phyloP scores from a whole-genome alignment of 2,888 invertebrate species.

The Melangyna quadrimaculata region DNA sequence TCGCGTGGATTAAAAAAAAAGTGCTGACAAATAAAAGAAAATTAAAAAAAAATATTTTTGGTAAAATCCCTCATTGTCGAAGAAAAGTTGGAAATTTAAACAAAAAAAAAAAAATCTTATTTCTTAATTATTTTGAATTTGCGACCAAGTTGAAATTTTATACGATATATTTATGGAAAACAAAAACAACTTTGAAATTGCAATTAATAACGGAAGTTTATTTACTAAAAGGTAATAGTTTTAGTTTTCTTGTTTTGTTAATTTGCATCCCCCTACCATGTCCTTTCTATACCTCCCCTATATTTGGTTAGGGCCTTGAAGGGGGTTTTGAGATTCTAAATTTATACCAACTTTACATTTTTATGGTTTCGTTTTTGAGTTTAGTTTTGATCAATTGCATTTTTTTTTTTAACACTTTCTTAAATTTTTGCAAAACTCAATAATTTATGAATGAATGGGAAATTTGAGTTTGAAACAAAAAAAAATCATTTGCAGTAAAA shows the following conservation, averaged over 20 bases:
- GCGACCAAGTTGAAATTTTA: constrained; percentile 60
- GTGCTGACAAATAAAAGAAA: constrained; percentile 24
- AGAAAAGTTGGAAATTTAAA: constrained; percentile 7
- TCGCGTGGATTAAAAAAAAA: constrained; percentile 12
- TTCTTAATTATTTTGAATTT: constrained; percentile 20
- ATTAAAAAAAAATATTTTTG: constrained; percentile 23
- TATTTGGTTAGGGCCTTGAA: neutral
- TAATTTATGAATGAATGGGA: constrained; percentile 62
- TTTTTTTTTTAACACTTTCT: neutral
- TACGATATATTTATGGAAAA: constrained; percentile 79
- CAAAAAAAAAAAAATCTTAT: neutral
- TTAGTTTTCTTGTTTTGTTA: constrained; percentile 41
- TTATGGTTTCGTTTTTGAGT: constrained; percentile 27
- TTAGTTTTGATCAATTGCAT: constrained; percentile 12
- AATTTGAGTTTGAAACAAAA: constrained; percentile 19
- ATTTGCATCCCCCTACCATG: constrained; percentile 20
- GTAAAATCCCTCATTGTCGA: constrained; percentile 1
- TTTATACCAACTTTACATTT: constrained; percentile 30
- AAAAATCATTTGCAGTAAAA: neutral
- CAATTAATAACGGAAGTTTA: constrained; percentile 81
- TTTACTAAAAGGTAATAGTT: constrained; percentile 80
- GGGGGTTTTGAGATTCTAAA: constrained; percentile 8
- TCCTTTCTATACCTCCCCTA: neutral
- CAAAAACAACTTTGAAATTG: constrained; percentile 80
- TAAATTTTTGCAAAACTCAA: constrained; percentile 13